Evolutionary conservation across 2,888 invertebrate genomes (phyloP), one percentile per base, ranked within the genome.

Genomic region (Drosophila merina): DNA sequence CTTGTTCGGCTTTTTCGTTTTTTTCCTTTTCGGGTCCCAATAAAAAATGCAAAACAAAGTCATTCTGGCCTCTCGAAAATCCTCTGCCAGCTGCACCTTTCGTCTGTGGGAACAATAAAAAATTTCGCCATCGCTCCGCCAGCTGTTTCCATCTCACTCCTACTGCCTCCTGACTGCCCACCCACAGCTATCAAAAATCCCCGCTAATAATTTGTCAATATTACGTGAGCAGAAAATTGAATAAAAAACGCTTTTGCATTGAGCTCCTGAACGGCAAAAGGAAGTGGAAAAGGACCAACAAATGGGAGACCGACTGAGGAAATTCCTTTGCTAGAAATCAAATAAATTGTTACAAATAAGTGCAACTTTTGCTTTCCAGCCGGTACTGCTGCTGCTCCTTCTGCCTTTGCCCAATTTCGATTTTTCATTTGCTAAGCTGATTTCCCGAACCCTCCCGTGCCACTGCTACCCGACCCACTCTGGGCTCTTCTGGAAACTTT

Each of bases 121-220:
- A 68, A 72, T 79, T 64, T 75, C 45, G 57, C 67, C 67, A 52
- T 71, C 38, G 60, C 59, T 26, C 54, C 49, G 54, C 72, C 69
- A 70, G 62, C 69, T 70, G 69, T 49, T 62, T 62, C 31, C 51
- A 70, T 57, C 49, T 44, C 44, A 31, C 25, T 42, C 25, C 33
- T 30, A 12, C 51, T 52, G 36, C 25, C 33, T 30, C n/a, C 51
- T 52, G 36, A n/a, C 9, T 25, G 20, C 8, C 26, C 20, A n/a
- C 38, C 63, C 66, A 72, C 69, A 73, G 74, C 79, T 76, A 83
- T 85, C 85, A 82, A 75, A 88, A 90, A 89, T 84, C 82, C 79
- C 75, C 81, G 80, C 83, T 83, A 90, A 89, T 90, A 89, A 90
- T 90, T 89, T 90, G 89, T 89, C 89, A 90, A 89, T 89, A 89